Evolutionary conservation across 2,113 vertebrate species (phyloP).

Genomic region (Poeciliopsis turrubarensis): DNA sequence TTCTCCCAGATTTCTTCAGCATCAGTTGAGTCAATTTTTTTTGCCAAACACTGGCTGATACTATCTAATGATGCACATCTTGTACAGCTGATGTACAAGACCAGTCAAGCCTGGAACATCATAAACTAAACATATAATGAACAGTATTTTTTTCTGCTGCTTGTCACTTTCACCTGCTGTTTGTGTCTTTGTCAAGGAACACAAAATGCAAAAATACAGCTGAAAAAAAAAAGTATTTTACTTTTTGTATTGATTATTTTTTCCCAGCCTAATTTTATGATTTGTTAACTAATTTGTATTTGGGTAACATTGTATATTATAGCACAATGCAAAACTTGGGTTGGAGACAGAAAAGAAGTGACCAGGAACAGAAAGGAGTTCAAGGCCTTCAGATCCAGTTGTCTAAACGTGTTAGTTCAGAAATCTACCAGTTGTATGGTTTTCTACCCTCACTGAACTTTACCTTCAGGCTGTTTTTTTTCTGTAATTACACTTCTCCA

Average conservation of each 20-base stretch:
- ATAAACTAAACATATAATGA: too few relatives aligned
- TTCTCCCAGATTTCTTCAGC: too few relatives aligned
- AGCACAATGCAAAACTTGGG: neutral
- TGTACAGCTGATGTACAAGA: too few relatives aligned
- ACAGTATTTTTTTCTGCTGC: too few relatives aligned
- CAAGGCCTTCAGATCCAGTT: neutral
- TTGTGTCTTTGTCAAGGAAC: too few relatives aligned
- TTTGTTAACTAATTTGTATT: neutral
- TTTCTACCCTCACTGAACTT: conserved; percentile 12
- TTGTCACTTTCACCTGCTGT: too few relatives aligned
- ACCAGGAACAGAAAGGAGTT: neutral
- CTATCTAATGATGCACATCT: too few relatives aligned
- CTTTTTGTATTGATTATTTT: neutral
- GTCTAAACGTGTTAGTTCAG: neutral
- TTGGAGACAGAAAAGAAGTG: neutral
- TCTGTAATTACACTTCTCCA: neutral
- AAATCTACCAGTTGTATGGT: neutral
- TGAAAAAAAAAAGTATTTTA: too few relatives aligned
- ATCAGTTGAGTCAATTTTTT: too few relatives aligned
- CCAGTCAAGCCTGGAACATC: too few relatives aligned
- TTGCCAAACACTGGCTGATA: too few relatives aligned
- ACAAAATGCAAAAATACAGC: too few relatives aligned
- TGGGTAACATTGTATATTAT: neutral
- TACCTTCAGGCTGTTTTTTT: conserved; percentile 22
- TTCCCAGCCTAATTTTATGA: neutral